These are phyloP conservation scores for Drosophila paramelanica DNA, from an alignment of 2,888 invertebrate genomes.

Conservation along the genomic window DNA sequence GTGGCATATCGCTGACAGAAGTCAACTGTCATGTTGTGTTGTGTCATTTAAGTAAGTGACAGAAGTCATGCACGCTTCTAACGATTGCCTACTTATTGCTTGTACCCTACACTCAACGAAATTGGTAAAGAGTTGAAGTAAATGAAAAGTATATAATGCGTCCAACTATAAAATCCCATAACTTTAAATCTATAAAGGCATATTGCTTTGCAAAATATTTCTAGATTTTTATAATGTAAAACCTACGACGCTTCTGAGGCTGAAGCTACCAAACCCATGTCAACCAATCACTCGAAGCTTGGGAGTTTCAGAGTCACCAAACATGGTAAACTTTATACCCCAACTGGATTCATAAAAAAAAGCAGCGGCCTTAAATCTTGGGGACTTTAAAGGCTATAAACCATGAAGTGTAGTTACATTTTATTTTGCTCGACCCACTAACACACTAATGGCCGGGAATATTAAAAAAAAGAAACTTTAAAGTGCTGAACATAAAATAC, in stretches of 20 bases:
- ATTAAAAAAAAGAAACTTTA: conserved; percentile 9
- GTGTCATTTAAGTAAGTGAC: conserved; percentile 79
- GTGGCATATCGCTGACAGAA: conserved; percentile 83
- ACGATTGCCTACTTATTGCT: conserved; percentile 10
- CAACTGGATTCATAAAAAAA: too few species aligned
- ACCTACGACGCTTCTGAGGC: too few species aligned
- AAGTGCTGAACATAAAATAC: conserved; percentile 1
- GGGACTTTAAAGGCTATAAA: conserved; percentile 15
- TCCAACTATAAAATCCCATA: too few species aligned
- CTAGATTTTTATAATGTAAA: too few species aligned
- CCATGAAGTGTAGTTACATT: conserved; percentile 46
- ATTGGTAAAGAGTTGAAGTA: background rate
- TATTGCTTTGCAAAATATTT: too few species aligned
- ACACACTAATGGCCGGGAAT: conserved; percentile 41
- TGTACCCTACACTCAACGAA: conserved; percentile 14
- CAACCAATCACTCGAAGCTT: too few species aligned
- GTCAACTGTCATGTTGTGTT: conserved; percentile 82
- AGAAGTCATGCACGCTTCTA: conserved; percentile 73
- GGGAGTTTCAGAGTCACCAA: too few species aligned
- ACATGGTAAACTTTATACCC: too few species aligned
- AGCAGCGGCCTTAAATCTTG: conserved; percentile 6
- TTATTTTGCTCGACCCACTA: conserved; percentile 56
- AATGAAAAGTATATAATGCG: too few species aligned
- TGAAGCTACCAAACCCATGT: too few species aligned
- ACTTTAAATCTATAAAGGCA: too few species aligned